phyloP scores from a whole-genome alignment of 1,140 invertebrate species.

The Papilio dardanus region DNA sequence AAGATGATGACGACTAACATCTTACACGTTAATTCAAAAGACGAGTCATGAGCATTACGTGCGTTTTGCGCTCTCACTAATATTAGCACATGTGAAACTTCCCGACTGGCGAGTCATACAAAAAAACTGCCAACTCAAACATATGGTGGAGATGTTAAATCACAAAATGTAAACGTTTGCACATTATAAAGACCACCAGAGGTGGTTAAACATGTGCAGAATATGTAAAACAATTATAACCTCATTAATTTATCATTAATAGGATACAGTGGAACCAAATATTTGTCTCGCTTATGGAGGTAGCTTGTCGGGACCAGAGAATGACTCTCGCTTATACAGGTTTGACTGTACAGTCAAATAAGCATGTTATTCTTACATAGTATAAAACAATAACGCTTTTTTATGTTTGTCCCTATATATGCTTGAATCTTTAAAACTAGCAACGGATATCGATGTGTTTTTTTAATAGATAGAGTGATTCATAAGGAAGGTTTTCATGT shows the following conservation, averaged over 20 bases:
- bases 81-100: constrained; percentile 19
- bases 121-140: constrained; percentile 5
- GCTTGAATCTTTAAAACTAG: too few species aligned
- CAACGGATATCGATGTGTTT: too few species aligned
- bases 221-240: not conserved
- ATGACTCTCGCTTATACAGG: too few species aligned
- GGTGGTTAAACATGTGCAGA: not conserved
- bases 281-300: too few species aligned
- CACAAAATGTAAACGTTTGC: constrained; percentile 8
- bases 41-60: not conserved
- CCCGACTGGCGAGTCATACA: not conserved
- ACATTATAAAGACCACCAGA: constrained; percentile 15
- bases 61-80: not conserved
- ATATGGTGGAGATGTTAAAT: not conserved
- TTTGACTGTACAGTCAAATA: too few species aligned
- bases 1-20: not conserved
- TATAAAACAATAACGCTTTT: too few species aligned
- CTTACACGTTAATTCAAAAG: not conserved
- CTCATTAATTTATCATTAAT: not conserved
- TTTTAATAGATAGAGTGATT: too few species aligned
- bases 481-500: too few species aligned
- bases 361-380: too few species aligned
- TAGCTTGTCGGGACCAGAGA: too few species aligned
- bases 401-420: too few species aligned
- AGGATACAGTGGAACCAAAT: too few species aligned